Evolutionary conservation across 1,140 invertebrate species (phyloP).

Genomic region (Nixonia krombeini): DNA sequence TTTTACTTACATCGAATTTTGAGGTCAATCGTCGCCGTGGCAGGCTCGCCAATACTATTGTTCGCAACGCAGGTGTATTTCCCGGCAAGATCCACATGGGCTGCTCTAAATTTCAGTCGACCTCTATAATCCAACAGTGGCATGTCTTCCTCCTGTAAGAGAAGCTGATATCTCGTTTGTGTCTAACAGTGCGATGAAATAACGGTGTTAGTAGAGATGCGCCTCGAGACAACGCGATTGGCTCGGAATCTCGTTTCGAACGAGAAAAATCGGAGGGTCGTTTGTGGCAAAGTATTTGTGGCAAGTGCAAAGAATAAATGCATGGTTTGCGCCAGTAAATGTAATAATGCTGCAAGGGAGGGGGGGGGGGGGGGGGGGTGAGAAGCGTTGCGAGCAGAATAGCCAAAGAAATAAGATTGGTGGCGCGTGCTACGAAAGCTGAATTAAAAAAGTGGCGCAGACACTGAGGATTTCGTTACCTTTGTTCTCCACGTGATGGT

Average conservation of each 20-base stretch:
- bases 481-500: constrained; percentile 80
- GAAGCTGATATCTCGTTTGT: neutral
- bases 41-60: constrained; percentile 82
- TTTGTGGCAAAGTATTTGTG: too few species aligned
- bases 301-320: too few species aligned
- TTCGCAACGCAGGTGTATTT: constrained; percentile 80
- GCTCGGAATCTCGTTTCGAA: too few species aligned
- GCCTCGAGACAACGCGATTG: too few species aligned
- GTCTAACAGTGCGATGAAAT: too few species aligned
- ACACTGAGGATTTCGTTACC: constrained; percentile 59
- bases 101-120: constrained; percentile 78
- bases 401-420: too few species aligned
- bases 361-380: too few species aligned
- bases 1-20: constrained; percentile 50
- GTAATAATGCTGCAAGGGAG: too few species aligned
- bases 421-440: neutral
- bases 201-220: too few species aligned
- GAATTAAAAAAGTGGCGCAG: neutral
- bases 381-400: too few species aligned
- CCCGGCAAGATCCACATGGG: constrained; percentile 77
- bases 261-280: too few species aligned
- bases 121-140: constrained; percentile 76
- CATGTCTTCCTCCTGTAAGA: constrained; percentile 75
- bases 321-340: too few species aligned
- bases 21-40: constrained; percentile 75